Evolutionary conservation across 37 sponge, comb jelly and placozoan species (phyloP).

Genomic region (Axinella damicornis): DNA sequence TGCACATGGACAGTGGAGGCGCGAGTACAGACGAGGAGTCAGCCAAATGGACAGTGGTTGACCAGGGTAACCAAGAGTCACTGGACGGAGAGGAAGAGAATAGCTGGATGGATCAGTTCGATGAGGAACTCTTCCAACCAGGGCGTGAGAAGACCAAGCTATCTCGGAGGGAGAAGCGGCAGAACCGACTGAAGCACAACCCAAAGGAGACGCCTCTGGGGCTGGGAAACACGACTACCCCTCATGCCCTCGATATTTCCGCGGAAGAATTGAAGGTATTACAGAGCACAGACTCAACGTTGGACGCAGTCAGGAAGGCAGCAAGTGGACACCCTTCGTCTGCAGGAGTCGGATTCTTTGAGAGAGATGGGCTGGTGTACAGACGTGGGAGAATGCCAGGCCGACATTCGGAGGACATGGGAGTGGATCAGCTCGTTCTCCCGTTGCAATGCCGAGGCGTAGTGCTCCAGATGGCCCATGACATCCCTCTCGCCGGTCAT

Average conservation of each 20-base stretch:
- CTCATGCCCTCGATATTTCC: slow-evolving; percentile 31
- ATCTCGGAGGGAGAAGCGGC: not conserved
- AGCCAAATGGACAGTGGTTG: too few species aligned
- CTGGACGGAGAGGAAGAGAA: too few species aligned
- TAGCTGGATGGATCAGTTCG: too few species aligned
- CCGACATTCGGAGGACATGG: slow-evolving; percentile 1
- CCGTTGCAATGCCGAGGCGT: slow-evolving; percentile 21
- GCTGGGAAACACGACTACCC: too few species aligned
- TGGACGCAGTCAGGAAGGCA: not conserved
- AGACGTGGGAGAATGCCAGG: slow-evolving; percentile 21
- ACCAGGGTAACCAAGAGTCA: too few species aligned
- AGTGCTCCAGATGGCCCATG: slow-evolving; percentile 60
- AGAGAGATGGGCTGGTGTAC: slow-evolving; percentile 41
- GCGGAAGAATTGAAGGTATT: slow-evolving; percentile 25
- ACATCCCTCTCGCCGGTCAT: slow-evolving; percentile 75
- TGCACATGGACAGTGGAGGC: too few species aligned
- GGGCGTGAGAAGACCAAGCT: not conserved
- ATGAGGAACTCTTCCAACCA: not conserved
- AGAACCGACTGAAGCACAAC: too few species aligned
- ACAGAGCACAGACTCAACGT: slow-evolving; percentile 31
- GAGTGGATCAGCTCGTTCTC: slow-evolving; percentile 56
- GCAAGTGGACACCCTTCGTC: not conserved
- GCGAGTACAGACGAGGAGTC: too few species aligned
- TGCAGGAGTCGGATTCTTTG: slow-evolving; percentile 33
- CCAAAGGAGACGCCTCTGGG: too few species aligned